Percentiles rank a stretch among this genome's conserved stretches.
Conservation (phyloP, 1,140 invertebrate species). For the Meloidogyne exigua region DNA sequence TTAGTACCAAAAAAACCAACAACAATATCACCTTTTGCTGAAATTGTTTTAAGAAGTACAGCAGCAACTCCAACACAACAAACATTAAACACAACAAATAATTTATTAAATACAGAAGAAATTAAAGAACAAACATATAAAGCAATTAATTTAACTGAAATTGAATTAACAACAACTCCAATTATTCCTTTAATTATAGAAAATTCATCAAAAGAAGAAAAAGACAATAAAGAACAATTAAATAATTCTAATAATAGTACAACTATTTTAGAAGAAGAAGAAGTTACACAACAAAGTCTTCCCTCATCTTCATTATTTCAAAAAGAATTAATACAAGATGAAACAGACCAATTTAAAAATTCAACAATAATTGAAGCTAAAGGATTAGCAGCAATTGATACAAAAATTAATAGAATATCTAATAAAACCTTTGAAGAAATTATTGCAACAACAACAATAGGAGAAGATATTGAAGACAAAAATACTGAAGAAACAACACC, state of each 20-base stretch:
- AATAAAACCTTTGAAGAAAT: not conserved
- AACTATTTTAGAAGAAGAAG: not conserved
- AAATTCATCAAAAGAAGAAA: not conserved
- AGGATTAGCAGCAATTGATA: conserved; percentile 4
- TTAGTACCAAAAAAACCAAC: conserved; percentile 18
- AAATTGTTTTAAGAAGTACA: not conserved
- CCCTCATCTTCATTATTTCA: not conserved
- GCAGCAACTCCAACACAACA: not conserved
- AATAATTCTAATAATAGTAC: not conserved
- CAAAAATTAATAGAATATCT: conserved; percentile 1
- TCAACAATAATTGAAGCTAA: not conserved
- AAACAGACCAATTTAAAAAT: not conserved
- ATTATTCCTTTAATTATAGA: no score
- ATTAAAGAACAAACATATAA: not conserved
- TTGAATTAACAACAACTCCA: not conserved
- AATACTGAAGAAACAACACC: not conserved
- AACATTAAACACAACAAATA: not conserved
- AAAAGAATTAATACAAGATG: not conserved
- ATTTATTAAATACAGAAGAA: not conserved
- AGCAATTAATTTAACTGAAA: not conserved
- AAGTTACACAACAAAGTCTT: not conserved
- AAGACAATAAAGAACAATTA: not conserved
- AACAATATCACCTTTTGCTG: conserved; percentile 9
- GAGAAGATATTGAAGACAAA: not conserved
- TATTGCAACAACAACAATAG: not conserved